Evolutionary conservation across 2,797 vertebrate species (phyloP), one percentile per base, ranked within the genome.

Genomic region (Sebastes nivosus): DNA sequence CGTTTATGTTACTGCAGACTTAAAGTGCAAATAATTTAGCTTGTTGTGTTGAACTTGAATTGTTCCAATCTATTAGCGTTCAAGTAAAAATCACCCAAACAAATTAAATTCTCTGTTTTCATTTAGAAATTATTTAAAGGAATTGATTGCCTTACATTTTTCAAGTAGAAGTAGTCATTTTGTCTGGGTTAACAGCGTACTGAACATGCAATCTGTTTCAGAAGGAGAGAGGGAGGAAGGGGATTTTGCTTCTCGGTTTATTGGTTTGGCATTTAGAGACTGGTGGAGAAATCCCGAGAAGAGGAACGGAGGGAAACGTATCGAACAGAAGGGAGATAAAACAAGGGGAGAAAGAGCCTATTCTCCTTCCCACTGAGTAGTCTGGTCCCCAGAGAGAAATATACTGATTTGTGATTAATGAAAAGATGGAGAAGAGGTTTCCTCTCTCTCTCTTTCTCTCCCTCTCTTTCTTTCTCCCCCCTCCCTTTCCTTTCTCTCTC

Each of bases 381-480:
- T 83, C 75, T 69, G 29, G 75, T 83, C 93, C 90, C 89, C 32
- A 13, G 88, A 89, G 93, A 72, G 72, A 92, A 93, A 87, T 87
- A 83, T 91, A 94, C 89, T 93, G 89, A 94, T 94, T 94, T 93
- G 80, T 95, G 92, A 95, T 93, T 92, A 94, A 94, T 94, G 84
- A 92, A 93, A 93, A 88, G 88, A 93, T 94, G 85, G 85, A 89
- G 79, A 77, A 78, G 81, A 87, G 81, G 70, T 61, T 81, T 80
- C 82, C 70, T 84, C 42, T 71, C 52, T 59, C 63, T 38, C 66
- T 30, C 57, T 38, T 50, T 20, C 46, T 18, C 18, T 70, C 67
- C 71, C 67, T 78, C 61, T 22, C 29, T 64, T 52, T 71, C 38
- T 60, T 70, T 71, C 73, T 59, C 36, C 14, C 14, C 46, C 38